A percentile compares a stretch with the other conserved stretches of the same genome.
These are phyloP conservation scores for Tragelaphus buxtoni DNA, from an alignment of 2,113 vertebrate genomes.

Conservation along the genomic window DNA sequence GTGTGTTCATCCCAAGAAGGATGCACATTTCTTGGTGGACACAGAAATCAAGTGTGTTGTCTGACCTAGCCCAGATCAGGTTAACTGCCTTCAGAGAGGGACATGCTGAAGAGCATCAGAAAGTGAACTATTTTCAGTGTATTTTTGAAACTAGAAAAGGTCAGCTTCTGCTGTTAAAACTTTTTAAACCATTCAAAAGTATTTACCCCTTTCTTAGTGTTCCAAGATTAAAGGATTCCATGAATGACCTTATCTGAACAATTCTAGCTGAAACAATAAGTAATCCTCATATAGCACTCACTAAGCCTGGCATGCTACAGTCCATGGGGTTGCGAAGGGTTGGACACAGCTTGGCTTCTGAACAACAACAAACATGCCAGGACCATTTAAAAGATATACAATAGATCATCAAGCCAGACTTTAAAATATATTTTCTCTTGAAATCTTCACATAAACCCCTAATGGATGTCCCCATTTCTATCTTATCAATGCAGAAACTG, in stretches of 20 bases:
- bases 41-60: constrained; percentile 25
- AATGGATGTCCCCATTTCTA: not conserved
- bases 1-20: constrained; percentile 65
- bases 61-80: not conserved
- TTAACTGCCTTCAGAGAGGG: not conserved
- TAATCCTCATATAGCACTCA: not conserved
- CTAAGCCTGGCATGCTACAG: not conserved
- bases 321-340: not conserved
- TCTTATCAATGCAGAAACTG: not conserved
- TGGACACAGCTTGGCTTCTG: not conserved
- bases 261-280: not conserved
- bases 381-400: not conserved
- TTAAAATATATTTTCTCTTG: not conserved
- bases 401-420: not conserved
- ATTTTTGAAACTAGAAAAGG: not conserved
- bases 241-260: not conserved
- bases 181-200: not conserved
- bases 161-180: not conserved
- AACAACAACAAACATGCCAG: not conserved
- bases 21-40: constrained; percentile 53
- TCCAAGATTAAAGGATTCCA: not conserved
- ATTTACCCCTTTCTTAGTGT: not conserved
- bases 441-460: not conserved
- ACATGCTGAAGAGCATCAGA: not conserved
- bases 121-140: not conserved